Conservation (phyloP, 2,113 vertebrate genomes). For the Heliornis fulica region DNA sequence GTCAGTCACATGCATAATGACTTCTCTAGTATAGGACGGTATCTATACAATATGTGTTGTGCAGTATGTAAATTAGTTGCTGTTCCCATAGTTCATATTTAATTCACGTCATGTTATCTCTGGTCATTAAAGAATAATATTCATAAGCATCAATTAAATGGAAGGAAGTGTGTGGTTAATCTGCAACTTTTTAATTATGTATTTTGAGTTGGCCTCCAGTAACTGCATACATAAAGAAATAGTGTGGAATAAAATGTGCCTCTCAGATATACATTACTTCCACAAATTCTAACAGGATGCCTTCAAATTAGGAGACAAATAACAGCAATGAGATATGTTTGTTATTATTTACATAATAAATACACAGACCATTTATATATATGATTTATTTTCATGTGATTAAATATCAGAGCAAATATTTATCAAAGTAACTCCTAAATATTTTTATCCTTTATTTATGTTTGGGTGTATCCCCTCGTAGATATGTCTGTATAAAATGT, state of each 20-base stretch:
- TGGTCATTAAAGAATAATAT: conserved; percentile 28
- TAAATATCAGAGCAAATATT: neutral
- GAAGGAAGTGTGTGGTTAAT: neutral
- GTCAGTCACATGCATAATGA: neutral
- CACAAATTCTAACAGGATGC: neutral
- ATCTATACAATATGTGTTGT: neutral
- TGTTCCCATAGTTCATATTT: neutral
- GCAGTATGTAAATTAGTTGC: neutral
- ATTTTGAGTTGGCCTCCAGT: neutral
- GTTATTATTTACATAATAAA: neutral
- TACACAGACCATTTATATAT: neutral
- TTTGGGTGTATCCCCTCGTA: neutral
- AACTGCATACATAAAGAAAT: neutral
- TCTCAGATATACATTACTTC: neutral
- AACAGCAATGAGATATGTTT: neutral
- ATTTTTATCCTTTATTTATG: neutral
- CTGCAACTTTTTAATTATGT: neutral
- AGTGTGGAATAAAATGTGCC: neutral
- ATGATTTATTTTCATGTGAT: neutral
- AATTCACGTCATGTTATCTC: neutral
- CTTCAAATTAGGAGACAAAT: neutral
- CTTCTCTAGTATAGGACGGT: neutral
- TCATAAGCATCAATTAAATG: neutral
- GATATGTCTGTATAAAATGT: neutral
- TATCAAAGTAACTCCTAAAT: neutral